Conservation (phyloP, 2,797 vertebrate species). For the Brachyalestes nurse region DNA sequence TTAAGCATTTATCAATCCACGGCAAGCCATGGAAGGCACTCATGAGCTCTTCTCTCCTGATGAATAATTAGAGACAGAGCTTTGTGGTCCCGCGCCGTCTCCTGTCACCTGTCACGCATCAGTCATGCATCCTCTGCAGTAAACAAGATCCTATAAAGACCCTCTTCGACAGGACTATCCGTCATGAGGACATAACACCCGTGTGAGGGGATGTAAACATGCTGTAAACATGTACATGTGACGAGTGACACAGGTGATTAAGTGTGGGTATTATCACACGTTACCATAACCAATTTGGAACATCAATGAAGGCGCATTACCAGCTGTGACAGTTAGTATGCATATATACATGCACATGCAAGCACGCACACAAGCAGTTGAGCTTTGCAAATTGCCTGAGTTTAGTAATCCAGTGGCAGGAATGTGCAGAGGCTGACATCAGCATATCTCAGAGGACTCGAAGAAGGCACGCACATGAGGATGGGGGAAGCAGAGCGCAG, state of each 20-base stretch:
- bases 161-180: slow-evolving; percentile 10
- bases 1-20: slow-evolving; percentile 47
- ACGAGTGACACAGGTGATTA: slow-evolving; percentile 18
- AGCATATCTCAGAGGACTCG: slow-evolving; percentile 56
- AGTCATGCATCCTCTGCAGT: slow-evolving; percentile 43
- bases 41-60: slow-evolving; percentile 49
- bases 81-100: slow-evolving; percentile 30
- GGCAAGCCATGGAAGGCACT: slow-evolving; percentile 36
- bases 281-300: background rate
- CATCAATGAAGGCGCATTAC: background rate
- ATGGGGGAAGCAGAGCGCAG: background rate
- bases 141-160: slow-evolving; percentile 38
- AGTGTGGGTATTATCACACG: slow-evolving; percentile 11
- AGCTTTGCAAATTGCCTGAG: slow-evolving; percentile 39
- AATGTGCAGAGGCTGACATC: slow-evolving; percentile 56
- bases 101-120: slow-evolving; percentile 52
- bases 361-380: slow-evolving; percentile 17
- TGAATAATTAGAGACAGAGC: slow-evolving; percentile 57
- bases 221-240: background rate
- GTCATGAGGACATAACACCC: slow-evolving; percentile 29
- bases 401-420: slow-evolving; percentile 44
- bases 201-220: slow-evolving; percentile 1
- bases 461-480: slow-evolving; percentile 22
- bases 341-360: background rate
- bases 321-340: slow-evolving; percentile 23